Evolutionary conservation across 1,140 invertebrate species (phyloP).

Genomic region (Ooceraea biroi): DNA sequence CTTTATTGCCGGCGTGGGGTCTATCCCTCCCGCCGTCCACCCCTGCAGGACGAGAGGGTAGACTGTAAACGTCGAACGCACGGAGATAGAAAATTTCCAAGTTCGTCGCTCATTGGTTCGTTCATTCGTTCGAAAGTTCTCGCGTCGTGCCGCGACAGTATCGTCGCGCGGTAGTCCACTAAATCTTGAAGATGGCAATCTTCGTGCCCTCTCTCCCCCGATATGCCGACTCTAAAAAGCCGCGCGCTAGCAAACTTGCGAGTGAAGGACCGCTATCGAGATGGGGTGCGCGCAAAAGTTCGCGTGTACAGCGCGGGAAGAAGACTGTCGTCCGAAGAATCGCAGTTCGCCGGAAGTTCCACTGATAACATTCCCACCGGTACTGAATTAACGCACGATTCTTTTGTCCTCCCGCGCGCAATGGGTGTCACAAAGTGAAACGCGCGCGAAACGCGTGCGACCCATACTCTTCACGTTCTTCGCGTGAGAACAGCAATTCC

Average conservation of each 20-base stretch:
- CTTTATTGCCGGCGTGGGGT: constrained; percentile 67
- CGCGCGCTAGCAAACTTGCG: not conserved
- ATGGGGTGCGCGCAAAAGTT: constrained; percentile 7
- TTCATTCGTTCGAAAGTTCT: constrained; percentile 37
- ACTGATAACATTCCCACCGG: constrained; percentile 31
- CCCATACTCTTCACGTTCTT: too few relatives aligned
- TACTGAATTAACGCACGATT: constrained; percentile 47
- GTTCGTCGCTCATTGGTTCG: constrained; percentile 6
- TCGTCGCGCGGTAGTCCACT: constrained; percentile 16
- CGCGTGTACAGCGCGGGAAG: not conserved
- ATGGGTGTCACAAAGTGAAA: not conserved
- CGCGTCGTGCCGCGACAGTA: constrained; percentile 6
- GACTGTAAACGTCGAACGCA: constrained; percentile 69
- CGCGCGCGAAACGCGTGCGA: not conserved
- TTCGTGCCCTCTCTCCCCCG: not conserved
- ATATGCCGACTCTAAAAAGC: constrained; percentile 16
- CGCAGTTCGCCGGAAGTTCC: constrained; percentile 25
- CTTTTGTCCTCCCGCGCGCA: constrained; percentile 10
- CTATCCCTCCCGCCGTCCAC: not conserved
- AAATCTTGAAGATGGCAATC: constrained; percentile 48
- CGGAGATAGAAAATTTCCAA: constrained; percentile 71
- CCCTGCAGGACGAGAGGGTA: not conserved
- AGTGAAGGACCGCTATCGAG: not conserved
- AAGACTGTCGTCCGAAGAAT: not conserved
- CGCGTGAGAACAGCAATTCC: constrained; percentile 1